Conservation (phyloP, 2,113 vertebrate genomes). For the Pontoporia blainvillei region DNA sequence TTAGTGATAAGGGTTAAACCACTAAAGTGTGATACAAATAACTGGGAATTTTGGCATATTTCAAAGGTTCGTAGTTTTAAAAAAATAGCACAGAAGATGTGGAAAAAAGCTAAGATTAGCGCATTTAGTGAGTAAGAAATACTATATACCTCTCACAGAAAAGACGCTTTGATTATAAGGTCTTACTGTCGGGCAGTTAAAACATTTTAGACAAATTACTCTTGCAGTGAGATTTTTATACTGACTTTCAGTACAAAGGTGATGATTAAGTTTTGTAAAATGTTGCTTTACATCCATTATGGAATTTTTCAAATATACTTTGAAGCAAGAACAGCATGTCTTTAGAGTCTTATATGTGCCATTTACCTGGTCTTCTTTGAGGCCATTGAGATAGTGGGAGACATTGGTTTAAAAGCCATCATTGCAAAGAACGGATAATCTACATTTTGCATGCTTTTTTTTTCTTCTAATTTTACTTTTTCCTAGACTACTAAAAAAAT, state of each 20-base stretch:
- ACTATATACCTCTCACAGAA: background rate
- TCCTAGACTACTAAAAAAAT: background rate
- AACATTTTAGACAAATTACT: slow-evolving; percentile 38
- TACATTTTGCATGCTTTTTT: background rate
- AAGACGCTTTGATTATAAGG: background rate
- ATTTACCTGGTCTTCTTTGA: slow-evolving; percentile 34
- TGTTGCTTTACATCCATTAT: background rate
- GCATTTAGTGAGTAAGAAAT: background rate
- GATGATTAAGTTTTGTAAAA: slow-evolving; percentile 25
- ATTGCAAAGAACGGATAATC: background rate
- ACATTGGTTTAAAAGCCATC: slow-evolving; percentile 29
- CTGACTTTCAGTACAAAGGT: background rate
- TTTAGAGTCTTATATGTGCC: background rate
- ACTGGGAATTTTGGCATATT: slow-evolving; percentile 70
- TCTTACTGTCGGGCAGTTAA: background rate
- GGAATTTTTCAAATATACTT: background rate
- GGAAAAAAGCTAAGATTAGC: background rate
- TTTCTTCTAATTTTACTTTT: slow-evolving; percentile 15
- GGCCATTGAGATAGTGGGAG: background rate
- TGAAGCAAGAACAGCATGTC: background rate
- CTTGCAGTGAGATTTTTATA: slow-evolving; percentile 25
- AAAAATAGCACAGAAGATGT: background rate
- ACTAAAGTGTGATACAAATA: slow-evolving; percentile 58
- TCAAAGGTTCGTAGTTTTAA: background rate
- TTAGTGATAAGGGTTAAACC: slow-evolving; percentile 81